Evolutionary conservation across 2,888 invertebrate species (phyloP).

Genomic region (Minunthozetes semirufus): DNA sequence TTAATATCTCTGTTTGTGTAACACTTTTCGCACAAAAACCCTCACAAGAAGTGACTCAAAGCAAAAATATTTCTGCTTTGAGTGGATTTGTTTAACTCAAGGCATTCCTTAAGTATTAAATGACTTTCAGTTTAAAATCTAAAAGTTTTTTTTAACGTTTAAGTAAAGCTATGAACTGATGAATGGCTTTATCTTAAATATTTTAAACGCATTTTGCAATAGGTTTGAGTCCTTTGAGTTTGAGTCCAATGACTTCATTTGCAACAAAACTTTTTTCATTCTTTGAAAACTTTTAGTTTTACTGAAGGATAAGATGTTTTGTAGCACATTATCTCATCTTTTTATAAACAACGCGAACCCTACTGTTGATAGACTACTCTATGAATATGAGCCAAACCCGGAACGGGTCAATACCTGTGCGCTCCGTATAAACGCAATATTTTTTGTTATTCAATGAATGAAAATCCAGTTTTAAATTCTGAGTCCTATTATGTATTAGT

Average conservation of each 20-base stretch:
- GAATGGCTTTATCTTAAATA: too few relatives aligned
- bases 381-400: background rate
- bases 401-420: slow-evolving; percentile 11
- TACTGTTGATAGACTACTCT: background rate
- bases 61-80: background rate
- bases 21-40: background rate
- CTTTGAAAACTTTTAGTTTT: background rate
- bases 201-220: too few relatives aligned
- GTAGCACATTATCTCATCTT: background rate
- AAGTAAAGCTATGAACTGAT: too few relatives aligned
- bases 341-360: background rate
- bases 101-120: background rate
- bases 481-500: background rate
- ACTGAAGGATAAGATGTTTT: background rate
- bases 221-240: background rate
- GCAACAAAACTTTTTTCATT: background rate
- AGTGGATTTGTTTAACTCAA: background rate
- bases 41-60: background rate
- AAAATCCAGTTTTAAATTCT: slow-evolving; percentile 5
- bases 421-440: background rate
- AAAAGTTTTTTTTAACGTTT: too few relatives aligned
- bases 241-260: background rate
- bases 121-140: background rate
- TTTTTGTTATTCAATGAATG: background rate
- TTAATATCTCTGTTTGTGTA: background rate